These are phyloP conservation scores for Alviniconcha strummeri DNA, from an alignment of 2,888 invertebrate species.

Conservation along the genomic window DNA sequence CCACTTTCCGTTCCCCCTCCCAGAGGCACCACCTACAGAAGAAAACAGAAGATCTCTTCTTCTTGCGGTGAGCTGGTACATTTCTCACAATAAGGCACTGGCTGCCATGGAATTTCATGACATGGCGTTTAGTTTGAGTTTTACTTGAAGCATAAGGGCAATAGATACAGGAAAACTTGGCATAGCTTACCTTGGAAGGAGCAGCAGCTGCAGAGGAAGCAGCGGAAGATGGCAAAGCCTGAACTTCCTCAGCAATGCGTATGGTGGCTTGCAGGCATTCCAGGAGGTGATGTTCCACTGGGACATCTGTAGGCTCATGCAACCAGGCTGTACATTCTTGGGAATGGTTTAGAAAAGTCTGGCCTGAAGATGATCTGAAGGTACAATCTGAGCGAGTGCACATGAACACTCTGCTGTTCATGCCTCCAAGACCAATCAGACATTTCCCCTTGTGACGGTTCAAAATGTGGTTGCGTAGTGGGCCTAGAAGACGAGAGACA, in stretches of 20 bases:
- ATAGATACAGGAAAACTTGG: conserved; percentile 56
- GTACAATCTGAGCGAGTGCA: conserved; percentile 57
- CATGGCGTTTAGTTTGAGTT: conserved; percentile 54
- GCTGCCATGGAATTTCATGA: conserved; percentile 46
- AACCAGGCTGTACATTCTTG: conserved; percentile 56
- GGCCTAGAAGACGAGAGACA: conserved; percentile 33
- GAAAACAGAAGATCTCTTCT: conserved; percentile 44
- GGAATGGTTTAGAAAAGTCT: conserved; percentile 52
- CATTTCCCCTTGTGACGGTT: conserved; percentile 42
- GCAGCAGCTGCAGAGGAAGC: conserved; percentile 14
- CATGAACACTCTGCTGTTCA: conserved; percentile 52
- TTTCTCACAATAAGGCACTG: conserved; percentile 46
- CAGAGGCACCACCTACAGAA: conserved; percentile 50
- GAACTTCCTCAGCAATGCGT: conserved; percentile 23
- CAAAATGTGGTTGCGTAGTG: conserved; percentile 41
- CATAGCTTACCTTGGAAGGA: conserved; percentile 21
- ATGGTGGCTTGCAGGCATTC: conserved; percentile 41
- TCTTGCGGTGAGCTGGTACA: conserved; percentile 42
- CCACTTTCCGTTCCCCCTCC: background rate
- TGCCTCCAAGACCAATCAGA: conserved; percentile 40
- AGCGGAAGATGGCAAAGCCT: background rate
- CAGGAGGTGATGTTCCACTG: conserved; percentile 39
- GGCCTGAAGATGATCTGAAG: conserved; percentile 53
- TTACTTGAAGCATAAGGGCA: conserved; percentile 53
- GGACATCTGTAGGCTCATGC: conserved; percentile 32